Percentiles rank a stretch among this genome's conserved stretches.
phyloP scores from a whole-genome alignment of 1,140 invertebrate species.

The Triops longicaudatus region DNA sequence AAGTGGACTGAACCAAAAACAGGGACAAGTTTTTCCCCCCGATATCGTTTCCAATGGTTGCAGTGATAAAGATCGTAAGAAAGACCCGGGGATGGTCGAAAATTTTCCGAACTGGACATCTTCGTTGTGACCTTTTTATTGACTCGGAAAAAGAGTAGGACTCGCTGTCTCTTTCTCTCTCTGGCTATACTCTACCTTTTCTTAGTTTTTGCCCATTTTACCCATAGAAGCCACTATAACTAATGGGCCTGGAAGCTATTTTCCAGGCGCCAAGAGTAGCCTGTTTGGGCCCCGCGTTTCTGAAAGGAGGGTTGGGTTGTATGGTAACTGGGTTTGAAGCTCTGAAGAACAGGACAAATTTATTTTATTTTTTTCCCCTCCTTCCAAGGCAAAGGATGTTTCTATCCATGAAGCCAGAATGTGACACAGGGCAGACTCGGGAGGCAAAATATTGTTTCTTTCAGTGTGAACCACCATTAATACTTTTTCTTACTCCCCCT shows the following conservation, averaged over 20 bases:
- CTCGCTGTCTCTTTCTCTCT: too few relatives aligned
- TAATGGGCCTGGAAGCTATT: conserved; percentile 12
- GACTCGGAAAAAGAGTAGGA: too few relatives aligned
- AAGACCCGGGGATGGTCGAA: not conserved
- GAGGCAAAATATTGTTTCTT: conserved; percentile 11
- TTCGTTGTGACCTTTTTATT: not conserved
- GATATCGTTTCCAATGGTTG: not conserved
- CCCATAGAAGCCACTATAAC: not conserved
- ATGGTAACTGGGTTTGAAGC: not conserved
- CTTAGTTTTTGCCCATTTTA: not conserved
- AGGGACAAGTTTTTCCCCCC: not conserved
- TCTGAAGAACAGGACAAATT: not conserved
- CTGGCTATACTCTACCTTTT: not conserved
- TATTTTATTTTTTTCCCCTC: not conserved
- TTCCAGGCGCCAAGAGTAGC: conserved; percentile 4
- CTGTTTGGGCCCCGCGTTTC: not conserved
- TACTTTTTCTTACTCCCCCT: not conserved
- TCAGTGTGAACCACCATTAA: conserved; percentile 12
- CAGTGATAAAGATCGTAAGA: not conserved
- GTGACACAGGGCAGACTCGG: not conserved
- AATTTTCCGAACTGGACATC: not conserved
- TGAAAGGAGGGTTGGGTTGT: not conserved
- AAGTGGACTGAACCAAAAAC: not conserved
- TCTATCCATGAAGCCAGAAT: not conserved
- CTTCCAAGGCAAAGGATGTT: not conserved